Base-by-base conservation (phyloP, 1,140 invertebrate genomes). In the Drosophila nasuta region DNA sequence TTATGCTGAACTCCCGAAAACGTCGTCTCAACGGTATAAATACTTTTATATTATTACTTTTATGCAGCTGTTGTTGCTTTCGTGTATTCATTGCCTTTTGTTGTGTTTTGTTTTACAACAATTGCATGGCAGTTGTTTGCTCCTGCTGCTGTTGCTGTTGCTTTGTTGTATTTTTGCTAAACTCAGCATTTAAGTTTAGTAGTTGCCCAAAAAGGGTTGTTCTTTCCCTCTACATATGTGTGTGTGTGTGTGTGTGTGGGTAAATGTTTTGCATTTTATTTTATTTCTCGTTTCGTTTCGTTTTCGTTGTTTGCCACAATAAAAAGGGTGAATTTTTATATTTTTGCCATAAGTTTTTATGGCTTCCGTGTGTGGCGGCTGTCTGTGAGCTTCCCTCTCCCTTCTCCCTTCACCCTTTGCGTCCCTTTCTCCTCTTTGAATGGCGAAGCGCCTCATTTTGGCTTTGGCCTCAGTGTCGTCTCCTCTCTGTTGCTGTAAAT, bases 271-370 rank as follows among this genome's bases (percentile, higher is more conserved):
- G 83, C 83, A 88, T 89, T 88, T 88, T 89, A 88, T 87, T 85
- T 82, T 75, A 81, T 81, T 65, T 45, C 41, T 65, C 51, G 63
- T 46, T 65, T 49, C 54, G 51, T 74, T 87, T 80, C 85, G 67
- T 87, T 87, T 68, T 82, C 75, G 83, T 82, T 87, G 79, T 88
- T 87, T 80, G 83, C 85, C 83, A 88, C 85, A 88, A 88, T 88
- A 89, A 89, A 89, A 89, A 89, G 85, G 85, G 85, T 88, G 85
- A 65, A 88, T 88, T 88, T 88, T 88, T 89, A 88, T 88, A 88
- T 87, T 86, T 88, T 75, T 75, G 78, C 78, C 85, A 88, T 88
- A 88, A 89, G 85, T 89, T 88, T 88, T 88, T 88, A 88, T 88
- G 85, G 85, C 85, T 88, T 89, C 85, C 85, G 85, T 89, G 85